Base-by-base conservation (phyloP, 1,140 invertebrate genomes). In the Drosophila santomea region DNA sequence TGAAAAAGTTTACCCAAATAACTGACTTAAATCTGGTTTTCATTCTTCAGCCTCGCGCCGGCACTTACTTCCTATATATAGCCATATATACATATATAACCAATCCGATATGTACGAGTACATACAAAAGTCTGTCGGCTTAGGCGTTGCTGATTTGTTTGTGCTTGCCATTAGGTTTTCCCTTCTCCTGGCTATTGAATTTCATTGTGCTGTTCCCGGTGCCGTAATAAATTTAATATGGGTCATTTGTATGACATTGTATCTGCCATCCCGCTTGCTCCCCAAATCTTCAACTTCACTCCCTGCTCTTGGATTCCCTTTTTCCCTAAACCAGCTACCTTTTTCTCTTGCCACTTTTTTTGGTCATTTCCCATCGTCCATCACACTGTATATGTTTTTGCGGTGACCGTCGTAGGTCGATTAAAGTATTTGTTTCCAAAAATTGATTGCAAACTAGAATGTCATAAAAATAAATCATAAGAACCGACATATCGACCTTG, bases 151-250 rank as follows among this genome's bases (percentile, higher is more conserved):
- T 85, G 78, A 86, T 86, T 86, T 86, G 83, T 88, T 86, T 86
- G 83, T 86, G 83, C 77, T 88, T 86, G 82, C 83, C 82, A 86
- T 88, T 86, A 85, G 78, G 79, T 67, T 58, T 60, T 23, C 41
- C 67, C 43, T 47, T 32, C 66, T 28, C 68, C n/a, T 44, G 75
- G 82, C 82, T 88, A 88, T 83, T 86, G 84, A 80, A 89, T 89
- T 89, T 84, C 80, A 89, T 89, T 89, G 84, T 88, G 63, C 75
- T 88, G 83, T 78, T 84, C 64, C 64, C 68, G 63, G 44, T 50
- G 80, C 77, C 77, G 77, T 89, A 88, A 88, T 88, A 89, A 89
- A 89, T 89, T 89, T 89, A 89, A 84, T 89, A 89, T 89, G 84
- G 84, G 84, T 89, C 84, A 89, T 89, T 84, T 89, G 73, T 89